Base-by-base conservation (phyloP, 1,140 invertebrate species). In the Cotesia chilonis region DNA sequence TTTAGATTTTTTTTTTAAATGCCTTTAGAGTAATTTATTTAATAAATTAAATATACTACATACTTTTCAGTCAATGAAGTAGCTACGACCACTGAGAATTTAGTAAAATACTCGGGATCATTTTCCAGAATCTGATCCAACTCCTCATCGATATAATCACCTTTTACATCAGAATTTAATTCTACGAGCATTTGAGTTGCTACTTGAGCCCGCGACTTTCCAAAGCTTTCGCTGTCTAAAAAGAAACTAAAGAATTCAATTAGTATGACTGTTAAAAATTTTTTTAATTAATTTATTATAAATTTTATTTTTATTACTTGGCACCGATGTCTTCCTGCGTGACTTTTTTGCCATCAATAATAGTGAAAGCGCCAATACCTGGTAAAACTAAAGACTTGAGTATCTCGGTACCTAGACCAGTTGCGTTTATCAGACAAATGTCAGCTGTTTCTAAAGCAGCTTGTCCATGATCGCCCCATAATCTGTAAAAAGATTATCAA, bases 401-500 rank as follows among this genome's bases (percentile, higher is more conserved):
- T 67, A 96, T 93, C 90, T 99, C 98, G 55, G 96, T 98, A 38
- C 97, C 97, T 66, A 97, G 90, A 7, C 95, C 96, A 69, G 93
- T 97, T 1, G 96, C 96, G 89, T 98, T 98, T 74, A 99, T 94
- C 4, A 99, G 81, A 84, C 98, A 99, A 80, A 99, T 91, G 85
- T 95, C 93, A 36, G 96, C 92, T 66, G 88, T 88, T 89, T 99
- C 97, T 54, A 99, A 87, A 6, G 93, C 89, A 71, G 89, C 84
- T 87, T 99, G 98, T 1, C 98, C 98, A 88, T 98, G 95, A 84
- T 99, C 97, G 71, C 97, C 97, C 98, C 98, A 99, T 79, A 99
- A 89, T 84, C 97, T 93, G 76, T 59, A 84, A 83, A 74, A 7
- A 47, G 1, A 28, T 28, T 28, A 3, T 28, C 28, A 28, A 28